Evolutionary conservation across 2,113 vertebrate species (phyloP).

Genomic region (Chamaetylas fuelleborni): DNA sequence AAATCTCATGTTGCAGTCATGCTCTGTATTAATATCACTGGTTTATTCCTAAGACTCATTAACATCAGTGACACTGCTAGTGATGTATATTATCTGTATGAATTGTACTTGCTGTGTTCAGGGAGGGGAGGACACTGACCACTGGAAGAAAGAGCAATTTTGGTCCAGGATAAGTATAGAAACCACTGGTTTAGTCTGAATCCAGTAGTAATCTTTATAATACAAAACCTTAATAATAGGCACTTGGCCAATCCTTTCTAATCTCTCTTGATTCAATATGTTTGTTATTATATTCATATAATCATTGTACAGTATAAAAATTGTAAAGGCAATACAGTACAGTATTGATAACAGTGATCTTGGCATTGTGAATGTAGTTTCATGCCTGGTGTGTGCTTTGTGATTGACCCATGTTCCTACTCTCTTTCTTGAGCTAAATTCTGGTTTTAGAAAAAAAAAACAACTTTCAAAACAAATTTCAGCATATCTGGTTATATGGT

Average conservation of each 20-base stretch:
- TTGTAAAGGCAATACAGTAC: background rate
- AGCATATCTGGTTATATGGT: background rate
- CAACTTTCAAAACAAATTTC: background rate
- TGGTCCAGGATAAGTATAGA: background rate
- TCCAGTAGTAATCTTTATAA: background rate
- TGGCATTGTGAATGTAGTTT: background rate
- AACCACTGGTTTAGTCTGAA: background rate
- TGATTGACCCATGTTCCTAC: background rate
- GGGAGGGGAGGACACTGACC: background rate
- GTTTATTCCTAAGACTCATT: background rate
- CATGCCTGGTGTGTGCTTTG: background rate
- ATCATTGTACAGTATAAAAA: background rate
- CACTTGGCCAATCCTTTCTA: background rate
- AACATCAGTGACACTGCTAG: background rate
- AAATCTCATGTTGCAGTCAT: background rate
- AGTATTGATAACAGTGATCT: background rate
- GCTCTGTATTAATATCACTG: background rate
- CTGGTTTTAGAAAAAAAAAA: background rate
- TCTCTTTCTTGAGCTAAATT: background rate
- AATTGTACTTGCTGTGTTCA: background rate
- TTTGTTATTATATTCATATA: background rate
- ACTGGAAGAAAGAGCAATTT: background rate
- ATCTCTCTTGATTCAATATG: background rate
- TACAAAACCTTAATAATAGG: background rate
- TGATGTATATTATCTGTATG: background rate